These are phyloP conservation scores for Candoia aspera DNA, from an alignment of 2,113 vertebrate genomes.

Conservation along the genomic window DNA sequence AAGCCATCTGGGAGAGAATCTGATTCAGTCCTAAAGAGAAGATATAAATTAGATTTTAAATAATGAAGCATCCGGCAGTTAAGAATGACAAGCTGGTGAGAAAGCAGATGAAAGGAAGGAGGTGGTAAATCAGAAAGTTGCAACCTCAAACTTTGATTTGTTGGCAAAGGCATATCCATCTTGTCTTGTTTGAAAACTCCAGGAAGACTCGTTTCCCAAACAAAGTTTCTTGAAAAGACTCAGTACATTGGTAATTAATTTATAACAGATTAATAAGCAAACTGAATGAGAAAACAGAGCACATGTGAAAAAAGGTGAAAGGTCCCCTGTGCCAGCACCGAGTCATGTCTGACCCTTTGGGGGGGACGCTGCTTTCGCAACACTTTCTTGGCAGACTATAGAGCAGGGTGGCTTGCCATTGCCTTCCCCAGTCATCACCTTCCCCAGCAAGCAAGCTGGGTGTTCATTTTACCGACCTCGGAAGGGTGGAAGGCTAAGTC, in stretches of 20 bases:
- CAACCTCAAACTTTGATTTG: background rate
- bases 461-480: too few relatives aligned
- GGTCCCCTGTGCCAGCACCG: too few relatives aligned
- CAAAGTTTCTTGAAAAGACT: background rate
- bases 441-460: too few relatives aligned
- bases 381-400: too few relatives aligned
- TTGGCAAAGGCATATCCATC: background rate
- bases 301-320: too few relatives aligned
- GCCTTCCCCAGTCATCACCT: too few relatives aligned
- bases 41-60: background rate
- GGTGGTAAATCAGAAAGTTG: background rate
- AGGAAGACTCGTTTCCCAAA: background rate
- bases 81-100: background rate
- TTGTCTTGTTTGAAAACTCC: background rate
- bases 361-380: too few relatives aligned
- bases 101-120: background rate
- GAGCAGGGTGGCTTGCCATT: too few relatives aligned
- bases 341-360: too few relatives aligned
- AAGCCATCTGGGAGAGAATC: background rate
- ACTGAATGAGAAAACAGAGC: background rate
- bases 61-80: background rate
- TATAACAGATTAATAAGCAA: slow-evolving; percentile 2
- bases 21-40: background rate
- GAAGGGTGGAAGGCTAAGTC: too few relatives aligned
- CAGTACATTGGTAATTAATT: background rate